Conservation (phyloP, 2,113 vertebrate genomes). For the Heteronetta atricapilla region DNA sequence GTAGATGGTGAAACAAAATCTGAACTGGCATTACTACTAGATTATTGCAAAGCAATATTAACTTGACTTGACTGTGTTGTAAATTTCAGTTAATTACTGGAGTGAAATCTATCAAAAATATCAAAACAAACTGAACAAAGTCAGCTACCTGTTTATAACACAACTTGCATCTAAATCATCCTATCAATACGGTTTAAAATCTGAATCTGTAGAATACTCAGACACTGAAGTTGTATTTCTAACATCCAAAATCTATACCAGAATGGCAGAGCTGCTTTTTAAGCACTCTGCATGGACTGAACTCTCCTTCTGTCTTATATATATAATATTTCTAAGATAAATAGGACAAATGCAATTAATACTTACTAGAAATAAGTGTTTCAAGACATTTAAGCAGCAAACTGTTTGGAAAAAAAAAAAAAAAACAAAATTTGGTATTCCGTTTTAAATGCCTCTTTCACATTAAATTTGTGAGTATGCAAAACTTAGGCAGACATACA, state of each 20-base stretch:
- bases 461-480: too few species aligned
- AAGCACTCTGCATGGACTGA: neutral
- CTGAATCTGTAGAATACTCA: neutral
- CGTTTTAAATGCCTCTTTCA: neutral
- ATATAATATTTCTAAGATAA: neutral
- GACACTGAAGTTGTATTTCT: neutral
- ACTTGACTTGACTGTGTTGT: too few species aligned
- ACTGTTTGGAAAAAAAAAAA: neutral
- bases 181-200: neutral
- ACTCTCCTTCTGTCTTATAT: neutral
- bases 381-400: neutral
- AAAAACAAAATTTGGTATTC: neutral
- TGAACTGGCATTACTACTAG: too few species aligned
- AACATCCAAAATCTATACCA: too few species aligned
- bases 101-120: neutral
- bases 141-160: neutral
- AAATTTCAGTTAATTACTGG: neutral
- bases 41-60: neutral
- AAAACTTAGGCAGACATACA: neutral
- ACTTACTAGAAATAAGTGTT: neutral
- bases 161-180: neutral
- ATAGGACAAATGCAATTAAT: too few species aligned
- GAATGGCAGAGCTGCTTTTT: neutral
- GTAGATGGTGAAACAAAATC: neutral
- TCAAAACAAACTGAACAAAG: neutral